Conservation (phyloP, 37 sponge, comb jelly and placozoan genomes). For the Halichondria panicea region DNA sequence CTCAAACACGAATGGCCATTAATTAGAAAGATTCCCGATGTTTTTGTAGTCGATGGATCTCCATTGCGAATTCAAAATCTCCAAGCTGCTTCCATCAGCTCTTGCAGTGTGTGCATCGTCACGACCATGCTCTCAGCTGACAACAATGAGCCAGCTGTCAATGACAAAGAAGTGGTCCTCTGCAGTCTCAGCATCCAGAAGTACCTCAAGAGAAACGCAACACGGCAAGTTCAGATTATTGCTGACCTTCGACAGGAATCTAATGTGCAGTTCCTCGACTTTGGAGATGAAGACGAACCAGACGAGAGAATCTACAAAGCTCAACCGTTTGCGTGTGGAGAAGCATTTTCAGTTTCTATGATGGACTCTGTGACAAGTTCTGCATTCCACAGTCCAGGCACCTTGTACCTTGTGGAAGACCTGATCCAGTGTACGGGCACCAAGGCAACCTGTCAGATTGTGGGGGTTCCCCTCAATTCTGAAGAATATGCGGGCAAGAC, state of each 20-base stretch:
- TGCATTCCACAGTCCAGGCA: conserved; percentile 42
- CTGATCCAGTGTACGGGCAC: conserved; percentile 18
- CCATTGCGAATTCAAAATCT: conserved; percentile 50
- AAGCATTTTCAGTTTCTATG: conserved; percentile 52
- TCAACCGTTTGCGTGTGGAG: conserved; percentile 64
- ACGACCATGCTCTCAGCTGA: conserved; percentile 13
- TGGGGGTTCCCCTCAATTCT: not conserved
- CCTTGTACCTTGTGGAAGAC: conserved; percentile 11
- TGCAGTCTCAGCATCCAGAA: conserved; percentile 57
- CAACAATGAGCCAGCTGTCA: conserved; percentile 24
- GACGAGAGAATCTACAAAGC: conserved; percentile 29
- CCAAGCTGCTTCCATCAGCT: conserved; percentile 12
- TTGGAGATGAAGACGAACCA: conserved; percentile 55
- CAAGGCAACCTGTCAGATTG: not conserved
- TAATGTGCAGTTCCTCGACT: conserved; percentile 76
- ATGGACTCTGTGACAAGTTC: conserved; percentile 59
- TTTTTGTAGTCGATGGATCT: conserved; percentile 54
- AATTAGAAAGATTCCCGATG: conserved; percentile 13
- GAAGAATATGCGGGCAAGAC: not conserved
- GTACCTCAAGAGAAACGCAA: not conserved
- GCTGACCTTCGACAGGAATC: conserved; percentile 49
- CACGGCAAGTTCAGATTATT: conserved; percentile 25
- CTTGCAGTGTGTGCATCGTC: conserved; percentile 55
- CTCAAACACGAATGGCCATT: conserved; percentile 55
- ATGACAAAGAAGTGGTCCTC: conserved; percentile 72